Percentiles rank a stretch among this genome's conserved stretches.
phyloP scores from a whole-genome alignment of 2,113 vertebrate genomes.

The Philantomba maxwellii region DNA sequence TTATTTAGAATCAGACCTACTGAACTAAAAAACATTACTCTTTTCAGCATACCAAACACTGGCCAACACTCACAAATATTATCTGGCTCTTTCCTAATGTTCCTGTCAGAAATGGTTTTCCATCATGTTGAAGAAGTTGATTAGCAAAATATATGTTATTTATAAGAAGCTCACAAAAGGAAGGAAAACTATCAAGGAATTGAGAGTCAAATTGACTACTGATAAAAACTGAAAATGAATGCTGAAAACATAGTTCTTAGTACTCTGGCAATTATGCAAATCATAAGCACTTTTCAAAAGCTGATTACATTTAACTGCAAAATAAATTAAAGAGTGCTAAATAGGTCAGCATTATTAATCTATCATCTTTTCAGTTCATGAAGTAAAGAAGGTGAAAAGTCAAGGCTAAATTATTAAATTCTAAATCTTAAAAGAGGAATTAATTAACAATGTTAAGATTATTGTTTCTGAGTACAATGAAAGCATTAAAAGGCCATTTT shows the following conservation, averaged over 20 bases:
- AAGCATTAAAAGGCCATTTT: background rate
- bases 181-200: background rate
- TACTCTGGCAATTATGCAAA: slow-evolving; percentile 38
- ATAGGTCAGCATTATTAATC: slow-evolving; percentile 33
- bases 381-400: slow-evolving; percentile 36
- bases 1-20: background rate
- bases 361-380: slow-evolving; percentile 1
- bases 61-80: background rate
- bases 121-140: background rate
- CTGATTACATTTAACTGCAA: slow-evolving; percentile 1
- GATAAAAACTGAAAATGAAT: background rate
- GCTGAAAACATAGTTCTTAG: slow-evolving; percentile 3
- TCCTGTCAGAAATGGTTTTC: background rate
- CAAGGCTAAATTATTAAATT: slow-evolving; percentile 23
- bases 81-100: background rate
- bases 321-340: slow-evolving; percentile 18
- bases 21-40: background rate
- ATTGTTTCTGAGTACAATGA: background rate
- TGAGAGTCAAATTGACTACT: background rate
- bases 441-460: slow-evolving; percentile 12
- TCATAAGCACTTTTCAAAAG: background rate
- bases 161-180: background rate
- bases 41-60: background rate
- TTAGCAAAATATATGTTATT: background rate
- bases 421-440: background rate